Evolutionary conservation across 2,113 vertebrate species (phyloP).

Genomic region (Uria aalge): DNA sequence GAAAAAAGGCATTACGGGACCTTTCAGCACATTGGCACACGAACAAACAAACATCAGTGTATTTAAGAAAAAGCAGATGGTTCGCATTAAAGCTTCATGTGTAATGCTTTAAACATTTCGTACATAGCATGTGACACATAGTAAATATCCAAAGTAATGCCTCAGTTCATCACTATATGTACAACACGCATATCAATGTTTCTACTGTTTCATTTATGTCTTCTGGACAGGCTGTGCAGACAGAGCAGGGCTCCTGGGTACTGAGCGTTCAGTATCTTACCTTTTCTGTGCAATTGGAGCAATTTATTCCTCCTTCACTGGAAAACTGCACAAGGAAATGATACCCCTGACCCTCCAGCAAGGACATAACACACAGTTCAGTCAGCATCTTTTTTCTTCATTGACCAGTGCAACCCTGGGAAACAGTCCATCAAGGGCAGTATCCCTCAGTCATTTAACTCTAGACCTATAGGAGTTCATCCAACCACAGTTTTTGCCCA

Average conservation of each 20-base stretch:
- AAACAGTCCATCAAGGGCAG: neutral
- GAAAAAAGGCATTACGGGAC: neutral
- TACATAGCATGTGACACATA: neutral
- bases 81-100: neutral
- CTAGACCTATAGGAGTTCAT: neutral
- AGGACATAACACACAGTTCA: neutral
- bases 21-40: neutral
- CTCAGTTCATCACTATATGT: neutral
- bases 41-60: neutral
- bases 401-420: neutral
- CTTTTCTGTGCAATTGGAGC: neutral
- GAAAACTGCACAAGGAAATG: neutral
- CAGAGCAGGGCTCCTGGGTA: neutral
- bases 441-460: neutral
- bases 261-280: neutral
- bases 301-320: neutral
- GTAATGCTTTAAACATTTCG: neutral
- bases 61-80: neutral
- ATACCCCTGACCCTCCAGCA: neutral
- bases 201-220: neutral
- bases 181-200: neutral
- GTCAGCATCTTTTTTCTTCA: neutral
- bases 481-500: neutral
- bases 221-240: neutral
- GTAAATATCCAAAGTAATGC: neutral